A percentile compares a stretch with the other conserved stretches of the same genome.
Conservation (phyloP, 2,888 invertebrate species). For the Chaetogeoica ovagalla region DNA sequence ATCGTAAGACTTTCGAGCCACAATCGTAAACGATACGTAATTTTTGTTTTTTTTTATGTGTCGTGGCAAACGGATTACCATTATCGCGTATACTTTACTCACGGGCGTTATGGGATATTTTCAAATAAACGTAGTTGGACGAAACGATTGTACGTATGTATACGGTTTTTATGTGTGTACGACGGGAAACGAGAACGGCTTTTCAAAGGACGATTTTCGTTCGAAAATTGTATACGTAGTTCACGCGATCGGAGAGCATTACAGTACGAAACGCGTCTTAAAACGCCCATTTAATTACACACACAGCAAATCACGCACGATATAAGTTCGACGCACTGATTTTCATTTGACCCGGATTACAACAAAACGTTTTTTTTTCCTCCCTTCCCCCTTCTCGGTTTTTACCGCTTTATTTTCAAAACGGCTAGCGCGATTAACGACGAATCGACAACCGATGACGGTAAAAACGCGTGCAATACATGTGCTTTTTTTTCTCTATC, state of each 20-base stretch:
- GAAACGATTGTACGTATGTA: constrained; percentile 7
- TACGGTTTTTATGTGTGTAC: no score
- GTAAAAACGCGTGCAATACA: constrained; percentile 14
- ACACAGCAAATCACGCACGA: constrained; percentile 28
- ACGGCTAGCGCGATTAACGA: constrained; percentile 39
- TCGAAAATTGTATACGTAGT: constrained; percentile 10
- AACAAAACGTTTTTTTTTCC: constrained; percentile 29
- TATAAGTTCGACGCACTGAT: constrained; percentile 27
- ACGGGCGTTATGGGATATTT: no score
- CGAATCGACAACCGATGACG: constrained; percentile 6
- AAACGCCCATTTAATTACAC: constrained; percentile 47
- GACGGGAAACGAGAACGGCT: not conserved
- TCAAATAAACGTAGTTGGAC: not conserved
- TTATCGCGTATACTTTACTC: no score
- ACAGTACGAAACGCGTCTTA: constrained; percentile 2
- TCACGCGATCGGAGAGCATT: constrained; percentile 35
- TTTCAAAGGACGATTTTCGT: constrained; percentile 9
- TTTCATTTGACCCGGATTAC: constrained; percentile 44
- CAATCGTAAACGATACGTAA: no score
- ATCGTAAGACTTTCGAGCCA: no score
- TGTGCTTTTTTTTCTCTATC: not conserved
- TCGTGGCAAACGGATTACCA: no score
- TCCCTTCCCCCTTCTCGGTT: not conserved
- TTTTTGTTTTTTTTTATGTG: no score
- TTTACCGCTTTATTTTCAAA: no score